These are phyloP conservation scores for Aspidoscelis tigris DNA, from an alignment of 2,113 vertebrate genomes.

Conservation along the genomic window DNA sequence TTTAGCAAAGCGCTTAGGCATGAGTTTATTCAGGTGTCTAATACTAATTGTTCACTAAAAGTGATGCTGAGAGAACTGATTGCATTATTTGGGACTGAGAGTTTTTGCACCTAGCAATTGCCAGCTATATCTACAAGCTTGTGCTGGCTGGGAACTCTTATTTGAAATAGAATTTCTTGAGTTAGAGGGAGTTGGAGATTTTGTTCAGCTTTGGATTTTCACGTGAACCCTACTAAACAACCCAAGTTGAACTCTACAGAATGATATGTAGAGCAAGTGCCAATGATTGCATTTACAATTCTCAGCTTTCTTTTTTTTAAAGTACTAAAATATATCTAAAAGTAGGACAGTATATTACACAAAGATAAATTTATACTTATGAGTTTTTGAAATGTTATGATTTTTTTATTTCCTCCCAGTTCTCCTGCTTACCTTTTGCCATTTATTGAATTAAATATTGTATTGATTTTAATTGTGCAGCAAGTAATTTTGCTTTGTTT, in stretches of 20 bases:
- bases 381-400: too few species aligned
- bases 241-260: neutral
- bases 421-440: neutral
- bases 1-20: constrained; percentile 30
- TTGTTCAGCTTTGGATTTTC: neutral
- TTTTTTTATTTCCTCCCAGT: too few species aligned
- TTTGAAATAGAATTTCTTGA: neutral
- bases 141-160: neutral
- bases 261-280: neutral
- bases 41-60: constrained; percentile 28
- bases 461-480: too few species aligned
- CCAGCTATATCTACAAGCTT: neutral
- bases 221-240: neutral
- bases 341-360: neutral
- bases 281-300: neutral
- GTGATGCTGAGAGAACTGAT: constrained; percentile 10
- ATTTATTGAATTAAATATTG: too few species aligned
- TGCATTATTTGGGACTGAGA: neutral
- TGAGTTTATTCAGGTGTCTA: constrained; percentile 21
- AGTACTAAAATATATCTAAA: neutral
- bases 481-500: too few species aligned
- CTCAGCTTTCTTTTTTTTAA: neutral
- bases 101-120: neutral
- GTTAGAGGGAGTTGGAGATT: neutral
- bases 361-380: too few species aligned